Evolutionary conservation across 2,888 invertebrate species (phyloP), one percentile per base, ranked within the genome.

Genomic region (Fragum whitleyi): DNA sequence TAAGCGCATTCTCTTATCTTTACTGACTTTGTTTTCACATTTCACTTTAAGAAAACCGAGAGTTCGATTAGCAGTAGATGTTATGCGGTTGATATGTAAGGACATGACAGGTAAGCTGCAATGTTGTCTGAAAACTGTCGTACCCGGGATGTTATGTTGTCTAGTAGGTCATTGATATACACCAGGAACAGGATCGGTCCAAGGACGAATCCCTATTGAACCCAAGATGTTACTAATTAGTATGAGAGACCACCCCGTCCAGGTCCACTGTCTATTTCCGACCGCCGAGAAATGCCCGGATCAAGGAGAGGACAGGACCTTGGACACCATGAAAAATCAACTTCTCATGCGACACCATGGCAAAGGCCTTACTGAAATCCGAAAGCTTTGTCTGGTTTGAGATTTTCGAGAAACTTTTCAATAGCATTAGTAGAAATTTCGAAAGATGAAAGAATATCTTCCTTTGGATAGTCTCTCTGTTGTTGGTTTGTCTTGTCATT

Each of bases 301-400:
- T 67, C 55, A n/a, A n/a, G n/a, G n/a, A n/a, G n/a, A n/a, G n/a
- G n/a, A n/a, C n/a, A n/a, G n/a, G n/a, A n/a, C n/a, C 65, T 23
- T 53, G 23, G 7, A 77, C 55, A 28, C 73, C 72, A 73, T 74
- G 57, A 21, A n/a, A 0, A n/a, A 68, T 57, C 11, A 78, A n/a
- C 28, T 69, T 78, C n/a, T 32, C 47, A 1, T 67, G 59, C 2
- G 26, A 72, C 11, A 73, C 68, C 61, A 57, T 78, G 39, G 68
- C 74, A 21, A 69, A 73, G 2, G 74, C 74, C 23, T 78, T 78
- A 14, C 74, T 62, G 39, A 79, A 74, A 21, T 79, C 69, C 19
- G 74, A 28, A 0, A 78, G 61, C 61, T 16, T 57, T 16, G 57
- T 57, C 14, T n/a, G 57, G 57, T 7, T 57, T 57, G 7, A 57